Evolutionary conservation across 2,888 invertebrate species (phyloP), one percentile per base, ranked within the genome.

Genomic region (Sycophila texana): DNA sequence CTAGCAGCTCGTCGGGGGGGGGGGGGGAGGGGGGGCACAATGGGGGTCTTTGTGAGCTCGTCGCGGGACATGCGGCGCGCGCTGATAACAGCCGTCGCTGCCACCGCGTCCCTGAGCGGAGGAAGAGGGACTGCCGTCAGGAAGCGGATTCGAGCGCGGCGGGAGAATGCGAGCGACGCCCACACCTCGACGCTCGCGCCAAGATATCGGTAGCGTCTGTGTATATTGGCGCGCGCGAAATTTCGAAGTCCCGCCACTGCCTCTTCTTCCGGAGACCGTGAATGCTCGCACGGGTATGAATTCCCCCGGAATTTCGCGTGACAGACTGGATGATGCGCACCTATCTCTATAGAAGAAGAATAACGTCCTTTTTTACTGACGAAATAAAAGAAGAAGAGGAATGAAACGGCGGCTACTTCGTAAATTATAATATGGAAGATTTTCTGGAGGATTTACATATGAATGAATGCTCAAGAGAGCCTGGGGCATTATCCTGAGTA

Each of bases 81-180:
- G 65, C 20, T 18, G 65, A 49, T 20, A 47, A 57, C 51, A 2
- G 3, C 1, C 66, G 61, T 20, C 30, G 55, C 12, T 20, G 60
- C 47, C 39, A 18, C 58, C 12, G n/a, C 49, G 67, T 49, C 20
- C 12, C 12, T 18, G 65, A 26, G n/a, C 26, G 47, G 71, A n/a
- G 4, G n/a, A 57, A 53, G 12, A 51, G 39, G 14, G 39, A 53
- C 22, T 61, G 49, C 30, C 30, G 14, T 68, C 68, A 53, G 75
- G 39, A 75, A 75, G n/a, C 39, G 67, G 39, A 74, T 67, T 74
- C 74, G 72, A 26, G n/a, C 74, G 20, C 61, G 30, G 51, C 26
- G 63, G 14, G 53, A 39, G 39, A 39, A 70, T 4, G 16, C 22
- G n/a, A 13, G 14, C 18, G 39, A 57, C 26, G 12, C 39, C 18